phyloP scores from a whole-genome alignment of 1,140 invertebrate species.

The Drosophila serrata region DNA sequence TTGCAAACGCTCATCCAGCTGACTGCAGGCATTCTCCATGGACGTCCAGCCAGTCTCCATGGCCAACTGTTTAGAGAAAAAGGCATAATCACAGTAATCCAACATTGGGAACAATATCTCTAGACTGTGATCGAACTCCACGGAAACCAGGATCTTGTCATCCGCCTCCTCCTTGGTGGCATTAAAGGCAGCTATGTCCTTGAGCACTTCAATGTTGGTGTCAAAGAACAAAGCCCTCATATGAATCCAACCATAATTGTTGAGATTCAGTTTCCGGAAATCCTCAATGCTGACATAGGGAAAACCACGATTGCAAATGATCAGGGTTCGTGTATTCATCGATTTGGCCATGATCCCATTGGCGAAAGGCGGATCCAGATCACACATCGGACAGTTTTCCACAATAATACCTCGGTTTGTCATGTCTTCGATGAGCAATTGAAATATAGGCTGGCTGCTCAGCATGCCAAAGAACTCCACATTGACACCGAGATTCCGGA shows the following conservation, averaged over 20 bases:
- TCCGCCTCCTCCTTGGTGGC: not conserved
- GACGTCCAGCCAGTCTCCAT: constrained; percentile 33
- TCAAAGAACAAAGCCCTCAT: constrained; percentile 88
- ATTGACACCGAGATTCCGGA: constrained; percentile 87
- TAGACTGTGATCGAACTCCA: constrained; percentile 87
- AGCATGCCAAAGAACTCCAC: constrained; percentile 88
- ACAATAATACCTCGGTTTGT: constrained; percentile 86
- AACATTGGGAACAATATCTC: constrained; percentile 83
- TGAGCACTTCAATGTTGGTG: constrained; percentile 87
- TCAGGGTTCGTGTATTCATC: constrained; percentile 87
- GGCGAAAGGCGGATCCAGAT: constrained; percentile 82
- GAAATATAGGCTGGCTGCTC: constrained; percentile 79
- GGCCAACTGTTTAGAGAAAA: constrained; percentile 87
- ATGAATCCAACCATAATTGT: constrained; percentile 89
- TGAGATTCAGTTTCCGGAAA: constrained; percentile 86
- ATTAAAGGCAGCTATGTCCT: constrained; percentile 87
- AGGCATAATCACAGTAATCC: constrained; percentile 87
- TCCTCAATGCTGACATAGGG: constrained; percentile 87
- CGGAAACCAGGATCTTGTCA: constrained; percentile 87
- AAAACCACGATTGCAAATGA: constrained; percentile 87
- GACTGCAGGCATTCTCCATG: constrained; percentile 21
- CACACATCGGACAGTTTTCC: constrained; percentile 85
- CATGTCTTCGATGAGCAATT: constrained; percentile 87
- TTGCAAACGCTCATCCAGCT: constrained; percentile 24
- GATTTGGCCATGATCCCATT: constrained; percentile 86